Evolutionary conservation across 2,888 invertebrate genomes (phyloP), one percentile per base, ranked within the genome.

Genomic region (Scaptodrosophila latifasciaeformis): DNA sequence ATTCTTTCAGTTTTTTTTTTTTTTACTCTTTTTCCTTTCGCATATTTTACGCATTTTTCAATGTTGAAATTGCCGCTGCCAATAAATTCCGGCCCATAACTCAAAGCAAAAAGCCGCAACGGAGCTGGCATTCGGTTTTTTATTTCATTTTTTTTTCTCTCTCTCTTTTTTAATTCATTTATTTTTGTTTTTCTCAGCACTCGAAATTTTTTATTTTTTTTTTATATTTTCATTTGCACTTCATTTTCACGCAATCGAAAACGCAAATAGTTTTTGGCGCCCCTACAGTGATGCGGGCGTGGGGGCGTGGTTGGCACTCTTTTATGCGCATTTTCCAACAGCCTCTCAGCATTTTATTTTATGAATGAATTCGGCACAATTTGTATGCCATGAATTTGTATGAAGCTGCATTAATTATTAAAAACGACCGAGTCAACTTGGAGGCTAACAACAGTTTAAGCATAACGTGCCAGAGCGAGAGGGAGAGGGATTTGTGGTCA

Each of bases 341-440:
- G n/a, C n/a, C n/a, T n/a, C n/a, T n/a, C n/a, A 13, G 34, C 34
- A 6, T 12, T 15, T n/a, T 15, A 10, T 34, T 34, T 2, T 13
- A 6, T 40, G 49, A 45, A 45, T 52, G 45, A 56, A 49, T 61
- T 63, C 51, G 24, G 21, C 12, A 29, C 51, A 64, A 74, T 77
- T 67, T 80, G 56, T 65, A 65, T 61, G 40, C 53, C 56, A 65
- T 72, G 59, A 72, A 72, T n/a, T 31, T n/a, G n/a, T 69, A 49
- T 60, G 74, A 44, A 49, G 34, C 46, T 54, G 62, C 65, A 77
- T 78, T 75, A 80, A 75, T 75, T n/a, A n/a, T n/a, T 75, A 80
- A 80, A 77, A 60, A 56, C 67, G 61, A 69, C 66, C 60, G 66
- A 68, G 43, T 53, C 37, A 42, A 17, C 53, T 27, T 9, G 27